Conservation (phyloP, 1,140 invertebrate genomes). For the Zaprionus capensis region DNA sequence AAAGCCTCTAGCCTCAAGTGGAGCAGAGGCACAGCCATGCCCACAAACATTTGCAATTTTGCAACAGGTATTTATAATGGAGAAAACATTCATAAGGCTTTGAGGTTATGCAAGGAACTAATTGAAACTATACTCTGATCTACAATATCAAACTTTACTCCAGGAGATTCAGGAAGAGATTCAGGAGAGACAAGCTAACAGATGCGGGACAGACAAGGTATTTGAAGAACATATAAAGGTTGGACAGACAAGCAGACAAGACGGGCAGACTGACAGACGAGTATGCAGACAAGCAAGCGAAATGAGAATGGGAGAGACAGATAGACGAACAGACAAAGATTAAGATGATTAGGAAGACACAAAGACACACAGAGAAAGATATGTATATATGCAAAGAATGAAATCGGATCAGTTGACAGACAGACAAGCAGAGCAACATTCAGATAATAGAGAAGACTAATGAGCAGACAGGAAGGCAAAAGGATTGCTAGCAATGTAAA, state of each 20-base stretch:
- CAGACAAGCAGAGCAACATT: neutral
- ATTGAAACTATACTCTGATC: neutral
- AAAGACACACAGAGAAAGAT: neutral
- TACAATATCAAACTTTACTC: neutral
- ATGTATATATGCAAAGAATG: neutral
- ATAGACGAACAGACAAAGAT: neutral
- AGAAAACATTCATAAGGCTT: neutral
- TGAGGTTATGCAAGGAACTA: neutral
- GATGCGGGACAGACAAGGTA: neutral
- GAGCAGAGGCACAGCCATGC: conserved; percentile 7
- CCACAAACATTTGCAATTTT: conserved; percentile 9
- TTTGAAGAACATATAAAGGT: too few relatives aligned
- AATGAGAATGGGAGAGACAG: neutral
- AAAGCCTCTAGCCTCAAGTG: conserved; percentile 48
- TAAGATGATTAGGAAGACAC: neutral
- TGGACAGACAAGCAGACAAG: neutral
- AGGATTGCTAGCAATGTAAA: too few relatives aligned
- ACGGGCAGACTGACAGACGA: neutral
- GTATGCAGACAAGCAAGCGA: neutral
- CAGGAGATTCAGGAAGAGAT: neutral
- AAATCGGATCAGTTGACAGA: neutral
- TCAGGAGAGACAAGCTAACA: neutral
- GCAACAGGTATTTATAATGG: conserved; percentile 23
- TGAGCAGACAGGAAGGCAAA: neutral
- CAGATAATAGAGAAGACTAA: neutral